Base-by-base conservation (phyloP, 2,888 invertebrate genomes). In the Germaria angustata region DNA sequence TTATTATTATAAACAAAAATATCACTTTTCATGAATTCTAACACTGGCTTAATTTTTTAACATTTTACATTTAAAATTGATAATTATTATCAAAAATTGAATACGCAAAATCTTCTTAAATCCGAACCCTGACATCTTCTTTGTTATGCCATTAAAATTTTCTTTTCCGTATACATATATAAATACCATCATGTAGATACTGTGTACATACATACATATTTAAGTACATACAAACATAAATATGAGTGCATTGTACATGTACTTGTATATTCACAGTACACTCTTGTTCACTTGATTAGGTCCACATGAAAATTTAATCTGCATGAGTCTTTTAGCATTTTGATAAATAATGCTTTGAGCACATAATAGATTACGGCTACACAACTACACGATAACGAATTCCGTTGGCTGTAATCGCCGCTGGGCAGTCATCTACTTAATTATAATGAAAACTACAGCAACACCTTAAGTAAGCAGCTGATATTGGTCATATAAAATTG, bases 131-230 rank as follows among this genome's bases (percentile, higher is more conserved):
- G 61, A 44, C 9, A 73, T 32, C 11, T 49, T 61, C 15, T 63
- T 72, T 75, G 51, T 76, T 80, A 2, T 51, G n/a, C 1, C 22
- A 61, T 59, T 69, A 13, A 28, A 32, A 80, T 65, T 57, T 59
- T 34, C 51, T 76, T 59, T 73, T 76, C 66, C 71, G 59, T 72
- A 15, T 66, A 17, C 66, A 15, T 66, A 17, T 44, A 32, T 28
- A 28, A 3, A 34, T 15, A 15, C 6, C 15, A 53, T 13, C 39
- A 13, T 39, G 1, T 59, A 41, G 2, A n/a, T 36, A 20, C 28
- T 28, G 15, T 28, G 44, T 44, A 39, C 9, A 15, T 22, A 36
- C 13, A 20, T 2, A 22, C 2, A 22, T 36, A 39, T 6, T n/a
- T 39, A 63, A 11, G 0, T 46, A 63, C 32, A 22, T 22, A 39